A percentile compares a stretch with the other conserved stretches of the same genome.
Evolutionary conservation across 2,797 vertebrate genomes (phyloP).

Genomic region (Mormyrops boulengeri): DNA sequence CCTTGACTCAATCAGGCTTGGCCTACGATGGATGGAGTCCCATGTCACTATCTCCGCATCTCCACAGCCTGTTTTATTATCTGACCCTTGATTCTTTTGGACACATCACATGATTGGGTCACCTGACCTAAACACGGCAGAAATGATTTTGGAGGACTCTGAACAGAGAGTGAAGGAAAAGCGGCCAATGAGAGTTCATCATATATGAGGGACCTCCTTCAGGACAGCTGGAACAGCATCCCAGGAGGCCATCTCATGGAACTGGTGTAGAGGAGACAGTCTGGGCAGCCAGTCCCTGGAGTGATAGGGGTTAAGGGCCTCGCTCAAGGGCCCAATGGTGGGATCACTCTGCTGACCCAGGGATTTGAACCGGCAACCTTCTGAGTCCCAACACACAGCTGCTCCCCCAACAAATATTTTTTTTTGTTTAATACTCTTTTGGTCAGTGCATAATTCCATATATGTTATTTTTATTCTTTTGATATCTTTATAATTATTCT

Average conservation of each 20-base stretch:
- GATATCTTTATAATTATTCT: neutral
- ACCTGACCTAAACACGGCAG: neutral
- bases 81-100: neutral
- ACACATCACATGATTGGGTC: neutral
- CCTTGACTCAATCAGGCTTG: conserved; percentile 56
- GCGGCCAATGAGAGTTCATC: neutral
- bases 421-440: neutral
- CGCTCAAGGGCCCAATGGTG: neutral
- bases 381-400: neutral
- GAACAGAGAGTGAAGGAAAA: neutral
- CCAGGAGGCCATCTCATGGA: neutral
- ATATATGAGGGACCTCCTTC: neutral
- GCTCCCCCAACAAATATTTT: neutral
- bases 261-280: neutral
- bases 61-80: conserved; percentile 20
- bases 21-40: conserved; percentile 33
- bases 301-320: neutral
- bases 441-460: neutral
- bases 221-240: neutral
- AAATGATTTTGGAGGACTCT: neutral
- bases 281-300: neutral
- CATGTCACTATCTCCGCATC: conserved; percentile 35
- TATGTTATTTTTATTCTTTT: neutral
- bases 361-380: neutral
- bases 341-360: neutral